These are phyloP conservation scores for Cepaea nemoralis DNA, from an alignment of 1,140 invertebrate genomes.

Conservation along the genomic window DNA sequence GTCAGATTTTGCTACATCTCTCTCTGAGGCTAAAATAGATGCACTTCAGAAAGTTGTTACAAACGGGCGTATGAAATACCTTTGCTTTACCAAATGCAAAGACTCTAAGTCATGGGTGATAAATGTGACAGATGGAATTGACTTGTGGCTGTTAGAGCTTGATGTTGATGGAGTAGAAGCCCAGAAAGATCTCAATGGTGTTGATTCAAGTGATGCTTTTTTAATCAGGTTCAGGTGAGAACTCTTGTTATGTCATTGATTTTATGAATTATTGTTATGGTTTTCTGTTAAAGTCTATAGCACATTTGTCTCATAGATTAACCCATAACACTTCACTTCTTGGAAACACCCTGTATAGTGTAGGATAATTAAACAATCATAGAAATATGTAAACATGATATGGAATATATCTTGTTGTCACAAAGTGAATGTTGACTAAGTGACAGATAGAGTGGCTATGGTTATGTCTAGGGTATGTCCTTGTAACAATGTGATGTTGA, in stretches of 20 bases:
- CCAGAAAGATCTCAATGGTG: slow-evolving; percentile 54
- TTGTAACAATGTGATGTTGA: no score
- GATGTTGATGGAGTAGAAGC: slow-evolving; percentile 60
- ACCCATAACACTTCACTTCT: no score
- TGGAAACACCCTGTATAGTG: no score
- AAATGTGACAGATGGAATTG: slow-evolving; percentile 58
- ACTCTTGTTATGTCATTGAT: neutral
- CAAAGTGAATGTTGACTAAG: no score
- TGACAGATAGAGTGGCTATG: no score
- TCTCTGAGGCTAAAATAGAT: slow-evolving; percentile 49
- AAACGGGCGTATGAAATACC: slow-evolving; percentile 51
- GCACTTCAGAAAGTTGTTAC: slow-evolving; percentile 46
- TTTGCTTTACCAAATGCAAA: slow-evolving; percentile 55
- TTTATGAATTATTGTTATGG: no score
- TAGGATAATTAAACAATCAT: no score
- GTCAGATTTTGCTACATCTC: slow-evolving; percentile 44
- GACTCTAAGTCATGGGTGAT: slow-evolving; percentile 50
- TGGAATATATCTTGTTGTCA: no score
- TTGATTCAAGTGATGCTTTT: slow-evolving; percentile 53
- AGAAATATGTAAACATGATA: no score
- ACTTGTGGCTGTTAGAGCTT: slow-evolving; percentile 59
- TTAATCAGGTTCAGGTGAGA: slow-evolving; percentile 56
- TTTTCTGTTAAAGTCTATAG: no score
- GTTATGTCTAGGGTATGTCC: no score
- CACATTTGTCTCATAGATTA: no score